These are phyloP conservation scores for Phataginus tricuspis DNA, from an alignment of 2,797 vertebrate species.

Conservation along the genomic window DNA sequence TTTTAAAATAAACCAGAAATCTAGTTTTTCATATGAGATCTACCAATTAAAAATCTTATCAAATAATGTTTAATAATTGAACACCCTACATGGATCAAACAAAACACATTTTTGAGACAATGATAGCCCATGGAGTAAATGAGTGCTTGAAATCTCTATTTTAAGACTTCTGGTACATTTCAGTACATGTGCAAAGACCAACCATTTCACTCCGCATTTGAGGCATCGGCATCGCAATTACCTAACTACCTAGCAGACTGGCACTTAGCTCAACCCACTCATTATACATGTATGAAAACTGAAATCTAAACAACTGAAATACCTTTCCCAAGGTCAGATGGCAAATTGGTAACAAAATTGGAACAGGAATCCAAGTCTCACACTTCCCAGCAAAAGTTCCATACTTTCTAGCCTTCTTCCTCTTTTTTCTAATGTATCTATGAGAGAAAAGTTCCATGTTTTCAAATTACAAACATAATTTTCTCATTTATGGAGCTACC, in stretches of 20 bases:
- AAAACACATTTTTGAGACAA: neutral
- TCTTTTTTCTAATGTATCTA: neutral
- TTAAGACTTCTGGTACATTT: neutral
- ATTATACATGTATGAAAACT: neutral
- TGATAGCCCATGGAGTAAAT: neutral
- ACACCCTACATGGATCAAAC: neutral
- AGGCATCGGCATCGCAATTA: neutral
- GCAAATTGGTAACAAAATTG: neutral
- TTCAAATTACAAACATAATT: neutral
- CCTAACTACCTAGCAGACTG: neutral
- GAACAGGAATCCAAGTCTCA: neutral
- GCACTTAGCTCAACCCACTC: neutral
- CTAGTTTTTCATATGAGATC: neutral
- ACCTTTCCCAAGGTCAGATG: neutral
- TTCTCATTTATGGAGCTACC: neutral
- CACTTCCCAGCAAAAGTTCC: neutral
- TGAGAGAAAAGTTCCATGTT: neutral
- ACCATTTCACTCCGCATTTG: neutral
- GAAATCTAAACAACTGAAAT: neutral
- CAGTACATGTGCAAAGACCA: neutral
- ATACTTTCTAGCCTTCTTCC: neutral
- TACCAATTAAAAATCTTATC: neutral
- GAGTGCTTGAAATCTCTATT: neutral
- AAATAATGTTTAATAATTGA: neutral
- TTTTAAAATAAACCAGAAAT: neutral